Evolutionary conservation across 2,113 vertebrate genomes (phyloP).

Genomic region (Atlantisia rogersi): DNA sequence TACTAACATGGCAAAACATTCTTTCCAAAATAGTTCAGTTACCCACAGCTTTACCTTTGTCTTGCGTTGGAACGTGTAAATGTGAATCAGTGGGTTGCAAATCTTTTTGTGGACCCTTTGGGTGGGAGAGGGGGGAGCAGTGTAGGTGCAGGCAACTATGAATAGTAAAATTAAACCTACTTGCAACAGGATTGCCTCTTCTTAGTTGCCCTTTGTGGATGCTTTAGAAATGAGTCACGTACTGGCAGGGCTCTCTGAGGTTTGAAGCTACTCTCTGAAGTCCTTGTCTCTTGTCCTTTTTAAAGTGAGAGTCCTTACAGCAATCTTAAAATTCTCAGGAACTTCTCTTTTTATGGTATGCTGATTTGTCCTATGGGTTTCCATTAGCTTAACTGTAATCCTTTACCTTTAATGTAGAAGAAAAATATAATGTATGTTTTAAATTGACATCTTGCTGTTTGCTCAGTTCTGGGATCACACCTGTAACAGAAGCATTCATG

Average conservation of each 20-base stretch:
- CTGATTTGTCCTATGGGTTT: not conserved
- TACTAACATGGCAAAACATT: not conserved
- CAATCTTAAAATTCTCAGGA: constrained; percentile 53
- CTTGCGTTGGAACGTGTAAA: not conserved
- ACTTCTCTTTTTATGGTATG: not conserved
- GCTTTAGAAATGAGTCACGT: not conserved
- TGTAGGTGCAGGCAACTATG: not conserved
- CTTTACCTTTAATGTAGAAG: not conserved
- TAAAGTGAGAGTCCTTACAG: not conserved
- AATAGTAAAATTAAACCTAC: not conserved
- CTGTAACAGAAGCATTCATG: constrained; percentile 32
- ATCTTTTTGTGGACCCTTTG: not conserved
- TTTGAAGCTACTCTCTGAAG: not conserved
- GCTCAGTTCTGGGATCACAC: not conserved
- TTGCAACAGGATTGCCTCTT: not conserved
- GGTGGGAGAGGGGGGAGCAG: not conserved
- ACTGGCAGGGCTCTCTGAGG: not conserved
- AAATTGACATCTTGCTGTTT: constrained; percentile 24
- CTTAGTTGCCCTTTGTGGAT: not conserved
- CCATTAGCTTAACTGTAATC: not conserved
- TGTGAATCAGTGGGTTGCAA: not conserved
- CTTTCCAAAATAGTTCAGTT: not conserved
- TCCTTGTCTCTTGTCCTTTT: not conserved
- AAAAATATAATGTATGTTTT: constrained; percentile 10
- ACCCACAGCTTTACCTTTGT: not conserved